Percentiles rank a stretch among this genome's conserved stretches.
These are phyloP conservation scores for Eucera pruinosa DNA, from an alignment of 2,888 invertebrate genomes.

Conservation along the genomic window DNA sequence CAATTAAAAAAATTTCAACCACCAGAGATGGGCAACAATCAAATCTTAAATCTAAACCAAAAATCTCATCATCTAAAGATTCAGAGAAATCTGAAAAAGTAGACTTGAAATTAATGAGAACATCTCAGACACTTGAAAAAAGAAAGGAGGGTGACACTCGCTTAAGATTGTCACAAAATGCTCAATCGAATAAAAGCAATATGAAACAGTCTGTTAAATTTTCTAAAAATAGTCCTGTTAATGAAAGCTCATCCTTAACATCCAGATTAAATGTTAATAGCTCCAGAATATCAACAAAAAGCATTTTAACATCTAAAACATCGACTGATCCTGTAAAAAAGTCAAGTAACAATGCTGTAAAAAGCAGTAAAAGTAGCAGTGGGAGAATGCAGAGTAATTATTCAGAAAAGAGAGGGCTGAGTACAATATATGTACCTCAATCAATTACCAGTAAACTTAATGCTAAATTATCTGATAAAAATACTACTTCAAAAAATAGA, in stretches of 20 bases:
- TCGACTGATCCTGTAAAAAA: slow-evolving; percentile 34
- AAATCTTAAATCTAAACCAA: slow-evolving; percentile 32
- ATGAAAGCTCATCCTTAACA: slow-evolving; percentile 27
- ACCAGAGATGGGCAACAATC: slow-evolving; percentile 48
- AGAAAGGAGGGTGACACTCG: slow-evolving; percentile 37
- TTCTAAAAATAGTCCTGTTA: slow-evolving; percentile 23
- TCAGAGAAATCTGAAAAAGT: slow-evolving; percentile 28
- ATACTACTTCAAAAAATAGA: slow-evolving; percentile 2
- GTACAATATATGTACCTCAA: slow-evolving; percentile 77
- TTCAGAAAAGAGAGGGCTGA: slow-evolving; percentile 77
- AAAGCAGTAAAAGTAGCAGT: slow-evolving; percentile 30
- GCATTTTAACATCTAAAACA: slow-evolving; percentile 30
- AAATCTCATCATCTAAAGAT: slow-evolving; percentile 16
- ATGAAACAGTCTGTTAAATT: slow-evolving; percentile 22
- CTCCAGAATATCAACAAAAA: slow-evolving; percentile 18
- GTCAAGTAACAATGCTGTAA: slow-evolving; percentile 17
- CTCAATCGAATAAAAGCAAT: slow-evolving; percentile 26
- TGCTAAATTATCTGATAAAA: slow-evolving; percentile 48
- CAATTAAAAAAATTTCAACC: slow-evolving; percentile 64
- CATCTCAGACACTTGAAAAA: slow-evolving; percentile 29
- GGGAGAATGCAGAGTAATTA: slow-evolving; percentile 56
- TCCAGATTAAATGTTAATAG: slow-evolving; percentile 31
- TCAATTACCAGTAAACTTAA: slow-evolving; percentile 54
- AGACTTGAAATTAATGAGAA: slow-evolving; percentile 32
- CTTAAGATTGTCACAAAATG: slow-evolving; percentile 23